Evolutionary conservation across 2,888 invertebrate genomes (phyloP).

Genomic region (Drosophila anomelani): DNA sequence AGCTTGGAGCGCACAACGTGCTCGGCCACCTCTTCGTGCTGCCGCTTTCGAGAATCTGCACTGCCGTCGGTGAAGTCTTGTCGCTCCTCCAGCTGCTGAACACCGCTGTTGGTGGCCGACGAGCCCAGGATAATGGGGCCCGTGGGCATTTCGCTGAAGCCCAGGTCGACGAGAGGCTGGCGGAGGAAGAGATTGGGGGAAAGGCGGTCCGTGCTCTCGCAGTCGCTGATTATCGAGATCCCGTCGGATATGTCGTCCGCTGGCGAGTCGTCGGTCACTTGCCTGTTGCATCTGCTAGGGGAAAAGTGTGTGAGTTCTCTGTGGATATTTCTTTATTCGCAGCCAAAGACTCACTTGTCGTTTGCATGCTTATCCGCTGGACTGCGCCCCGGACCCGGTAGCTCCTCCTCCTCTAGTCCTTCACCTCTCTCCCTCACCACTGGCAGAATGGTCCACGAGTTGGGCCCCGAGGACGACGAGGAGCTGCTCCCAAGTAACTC

Average conservation of each 20-base stretch:
- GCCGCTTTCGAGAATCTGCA: neutral
- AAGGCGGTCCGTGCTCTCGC: slow-evolving; percentile 81
- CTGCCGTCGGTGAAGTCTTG: neutral
- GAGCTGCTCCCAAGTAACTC: slow-evolving; percentile 69
- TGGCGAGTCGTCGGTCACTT: slow-evolving; percentile 47
- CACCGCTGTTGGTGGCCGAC: neutral
- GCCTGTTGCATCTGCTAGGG: slow-evolving; percentile 44
- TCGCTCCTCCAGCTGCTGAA: slow-evolving; percentile 20
- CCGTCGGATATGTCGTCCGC: slow-evolving; percentile 83
- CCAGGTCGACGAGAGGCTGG: slow-evolving; percentile 71
- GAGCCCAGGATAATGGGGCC: slow-evolving; percentile 19
- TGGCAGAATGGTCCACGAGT: slow-evolving; percentile 82
- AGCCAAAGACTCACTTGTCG: slow-evolving; percentile 39
- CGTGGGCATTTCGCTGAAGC: slow-evolving; percentile 55
- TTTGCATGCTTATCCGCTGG: slow-evolving; percentile 49
- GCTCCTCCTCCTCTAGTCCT: slow-evolving; percentile 27
- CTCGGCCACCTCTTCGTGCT: neutral
- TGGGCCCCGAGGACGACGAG: slow-evolving; percentile 73
- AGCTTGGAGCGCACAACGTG: slow-evolving; percentile 17
- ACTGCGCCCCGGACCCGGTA: slow-evolving; percentile 18
- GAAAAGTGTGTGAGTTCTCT: neutral
- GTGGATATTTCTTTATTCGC: neutral
- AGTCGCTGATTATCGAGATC: slow-evolving; percentile 84
- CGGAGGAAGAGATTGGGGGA: slow-evolving; percentile 79
- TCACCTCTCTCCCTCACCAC: slow-evolving; percentile 30